Conservation (phyloP, 2,888 invertebrate species). For the Drosophila quinaria region DNA sequence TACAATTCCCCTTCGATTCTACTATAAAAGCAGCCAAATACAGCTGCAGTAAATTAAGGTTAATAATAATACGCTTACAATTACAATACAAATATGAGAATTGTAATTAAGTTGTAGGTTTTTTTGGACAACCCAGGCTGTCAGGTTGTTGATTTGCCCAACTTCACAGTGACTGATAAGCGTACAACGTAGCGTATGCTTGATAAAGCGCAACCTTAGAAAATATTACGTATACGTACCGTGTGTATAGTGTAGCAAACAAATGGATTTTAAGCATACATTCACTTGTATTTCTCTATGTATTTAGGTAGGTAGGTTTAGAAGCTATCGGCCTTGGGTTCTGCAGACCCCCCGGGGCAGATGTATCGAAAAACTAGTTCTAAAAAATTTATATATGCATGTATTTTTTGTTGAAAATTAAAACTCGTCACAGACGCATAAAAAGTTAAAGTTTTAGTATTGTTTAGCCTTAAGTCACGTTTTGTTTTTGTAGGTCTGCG, state of each 20-base stretch:
- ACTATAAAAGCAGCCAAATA: constrained; percentile 1
- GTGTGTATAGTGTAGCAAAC: constrained; percentile 19
- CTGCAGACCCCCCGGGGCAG: constrained; percentile 34
- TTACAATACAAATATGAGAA: not conserved
- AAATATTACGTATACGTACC: constrained; percentile 56
- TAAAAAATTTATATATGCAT: constrained; percentile 40
- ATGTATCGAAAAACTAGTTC: constrained; percentile 69
- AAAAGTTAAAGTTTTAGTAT: constrained; percentile 15
- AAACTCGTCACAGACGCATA: constrained; percentile 53
- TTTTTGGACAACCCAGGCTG: constrained; percentile 5
- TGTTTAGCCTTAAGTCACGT: constrained; percentile 74
- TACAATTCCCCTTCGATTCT: constrained; percentile 1
- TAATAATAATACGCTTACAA: not conserved
- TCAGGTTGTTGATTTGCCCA: constrained; percentile 16
- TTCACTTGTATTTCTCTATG: not conserved
- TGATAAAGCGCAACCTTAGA: constrained; percentile 66
- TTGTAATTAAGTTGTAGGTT: not conserved
- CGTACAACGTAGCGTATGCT: constrained; percentile 58
- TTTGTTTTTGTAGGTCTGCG: constrained; percentile 73
- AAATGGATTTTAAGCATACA: constrained; percentile 24
- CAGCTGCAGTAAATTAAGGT: constrained; percentile 14
- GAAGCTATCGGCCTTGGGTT: constrained; percentile 51
- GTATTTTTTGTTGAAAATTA: constrained; percentile 3
- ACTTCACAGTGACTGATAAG: constrained; percentile 50
- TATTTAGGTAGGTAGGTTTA: constrained; percentile 21